Percentiles rank a stretch among this genome's conserved stretches.
These are phyloP conservation scores for western clawed frog (Xenopus tropicalis) DNA, from an alignment of 2,113 vertebrate species.

Conservation along the genomic window UCB_Xtro_10.0 CM004445.2:89895001-89895500, in stretches of 20 bases:
- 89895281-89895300: background rate
- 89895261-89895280: too few species aligned
- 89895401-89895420: slow-evolving; percentile 57
- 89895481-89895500: background rate
- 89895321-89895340: slow-evolving; percentile 27
- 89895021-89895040: slow-evolving; percentile 8
- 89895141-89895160: background rate
- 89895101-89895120: background rate
- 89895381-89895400: slow-evolving; percentile 68
- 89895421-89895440: slow-evolving; percentile 42
- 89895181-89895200: background rate
- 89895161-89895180: background rate
- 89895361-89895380: slow-evolving; percentile 66
- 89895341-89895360: slow-evolving; percentile 62
- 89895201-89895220: too few species aligned
- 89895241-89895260: background rate
- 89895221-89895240: background rate
- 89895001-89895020: slow-evolving; percentile 13
- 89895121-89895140: too few species aligned
- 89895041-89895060: slow-evolving; percentile 3
- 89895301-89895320: background rate
- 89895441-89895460: slow-evolving; percentile 18
- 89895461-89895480: slow-evolving; percentile 5
- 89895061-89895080: background rate
- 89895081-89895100: too few species aligned